These are phyloP conservation scores for Odontomyia ornata DNA, from an alignment of 2,888 invertebrate species.

Conservation along the genomic window DNA sequence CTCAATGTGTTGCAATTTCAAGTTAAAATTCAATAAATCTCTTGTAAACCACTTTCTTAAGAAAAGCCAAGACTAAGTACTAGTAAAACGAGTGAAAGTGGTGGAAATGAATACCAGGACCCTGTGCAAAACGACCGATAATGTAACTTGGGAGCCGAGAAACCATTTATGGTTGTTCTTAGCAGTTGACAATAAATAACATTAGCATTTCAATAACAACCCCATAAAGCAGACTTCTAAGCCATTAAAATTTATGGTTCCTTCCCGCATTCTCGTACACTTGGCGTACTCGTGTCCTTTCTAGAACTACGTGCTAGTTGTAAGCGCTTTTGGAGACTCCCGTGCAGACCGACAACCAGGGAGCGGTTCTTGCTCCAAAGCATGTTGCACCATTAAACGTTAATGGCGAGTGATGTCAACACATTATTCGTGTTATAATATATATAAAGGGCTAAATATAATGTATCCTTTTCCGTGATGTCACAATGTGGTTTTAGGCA, in stretches of 20 bases:
- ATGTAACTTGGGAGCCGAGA: conserved; percentile 5
- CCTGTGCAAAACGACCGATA: conserved; percentile 7
- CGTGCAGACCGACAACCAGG: not conserved
- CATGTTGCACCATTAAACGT: conserved; percentile 36
- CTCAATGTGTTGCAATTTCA: conserved; percentile 37
- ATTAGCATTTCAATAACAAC: conserved; percentile 44
- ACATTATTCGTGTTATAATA: conserved; percentile 41
- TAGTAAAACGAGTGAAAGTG: conserved; percentile 6
- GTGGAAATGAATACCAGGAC: conserved; percentile 27
- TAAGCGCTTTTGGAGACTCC: not conserved
- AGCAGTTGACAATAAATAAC: conserved; percentile 44
- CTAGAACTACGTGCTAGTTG: not conserved
- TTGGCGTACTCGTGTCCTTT: not conserved
- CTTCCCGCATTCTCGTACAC: conserved; percentile 28
- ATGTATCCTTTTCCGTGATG: conserved; percentile 22
- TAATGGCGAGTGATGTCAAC: conserved; percentile 43
- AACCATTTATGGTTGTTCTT: conserved; percentile 44
- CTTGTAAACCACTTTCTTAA: conserved; percentile 39
- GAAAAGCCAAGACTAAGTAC: conserved; percentile 37
- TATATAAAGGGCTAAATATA: conserved; percentile 37
- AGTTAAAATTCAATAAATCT: conserved; percentile 40
- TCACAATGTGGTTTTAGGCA: conserved; percentile 7
- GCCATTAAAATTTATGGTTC: conserved; percentile 44
- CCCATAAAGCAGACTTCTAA: conserved; percentile 43
- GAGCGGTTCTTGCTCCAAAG: conserved; percentile 18